Base-by-base conservation (phyloP, 2,888 invertebrate species). In the Acheta domesticus region DNA sequence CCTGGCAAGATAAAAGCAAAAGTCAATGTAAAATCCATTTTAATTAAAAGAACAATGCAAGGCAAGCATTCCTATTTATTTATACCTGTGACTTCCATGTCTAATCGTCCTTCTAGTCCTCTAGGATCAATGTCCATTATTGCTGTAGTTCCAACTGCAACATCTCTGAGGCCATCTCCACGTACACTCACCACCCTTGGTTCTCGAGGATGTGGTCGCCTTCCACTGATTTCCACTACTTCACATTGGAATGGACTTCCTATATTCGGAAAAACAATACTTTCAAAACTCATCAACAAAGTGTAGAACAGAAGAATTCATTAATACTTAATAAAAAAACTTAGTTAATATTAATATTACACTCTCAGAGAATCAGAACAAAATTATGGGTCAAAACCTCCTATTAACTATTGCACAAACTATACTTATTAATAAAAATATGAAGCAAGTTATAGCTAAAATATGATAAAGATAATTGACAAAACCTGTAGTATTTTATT, bases 221-320 rank as follows among this genome's bases (percentile, higher is more conserved):
- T 80, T 77, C 86, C 80, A 49, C 80, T 80, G 84, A 87, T 86
- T 82, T 88, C 88, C 36, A 87, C 83, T 80, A 92, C 91, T 78
- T 92, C 91, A 85, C 96, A 96, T 83, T 94, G 93, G 88, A 96
- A 96, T 14, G 97, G 97, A 86, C 95, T 96, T 48, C 96, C 96
- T 87, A 83, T 20, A 23, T 11, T 8, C 16, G 12, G 21, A 62
- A 36, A 75, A 75, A 75, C 14, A 12, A 11, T 23, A 75, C 36
- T 8, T 74, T 3, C 23, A 73, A 20, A 74, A 11, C 1, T 74
- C 11, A n/a, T 20, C 21, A 2, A 74, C 16, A 74, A 20, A 12
- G n/a, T 74, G 16, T 20, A 12, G 74, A n/a, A 74, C 74, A 16
- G n/a, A 74, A 19, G 21, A 36, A 36, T 36, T 36, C 3, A 23